These are phyloP conservation scores for Eleutherodactylus coqui DNA, from an alignment of 2,797 vertebrate genomes.

Conservation along the genomic window DNA sequence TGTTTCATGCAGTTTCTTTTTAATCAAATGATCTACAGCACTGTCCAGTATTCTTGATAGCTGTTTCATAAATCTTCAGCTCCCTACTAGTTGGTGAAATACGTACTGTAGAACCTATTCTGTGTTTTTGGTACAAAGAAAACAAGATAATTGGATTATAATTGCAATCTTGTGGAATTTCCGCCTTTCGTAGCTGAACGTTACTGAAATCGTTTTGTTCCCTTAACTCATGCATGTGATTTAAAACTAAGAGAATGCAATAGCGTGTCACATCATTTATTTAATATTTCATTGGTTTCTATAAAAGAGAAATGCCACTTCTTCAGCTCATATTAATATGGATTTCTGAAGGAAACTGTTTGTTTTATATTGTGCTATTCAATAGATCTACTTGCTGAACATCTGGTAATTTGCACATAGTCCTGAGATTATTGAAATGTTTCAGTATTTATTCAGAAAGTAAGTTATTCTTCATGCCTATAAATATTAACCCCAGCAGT, in stretches of 20 bases:
- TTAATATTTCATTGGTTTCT: slow-evolving; percentile 19
- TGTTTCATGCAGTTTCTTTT: no score
- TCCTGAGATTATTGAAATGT: slow-evolving; percentile 5
- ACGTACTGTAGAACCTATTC: neutral
- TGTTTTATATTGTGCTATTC: no score
- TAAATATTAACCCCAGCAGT: neutral
- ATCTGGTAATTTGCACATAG: slow-evolving; percentile 47
- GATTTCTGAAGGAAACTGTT: slow-evolving; percentile 7
- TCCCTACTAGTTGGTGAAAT: neutral
- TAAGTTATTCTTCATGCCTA: neutral
- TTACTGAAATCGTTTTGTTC: slow-evolving; percentile 29
- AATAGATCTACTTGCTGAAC: slow-evolving; percentile 12
- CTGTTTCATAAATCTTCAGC: no score
- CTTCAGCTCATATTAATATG: neutral
- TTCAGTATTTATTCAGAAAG: slow-evolving; percentile 12
- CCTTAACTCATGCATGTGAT: neutral
- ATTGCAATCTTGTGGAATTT: slow-evolving; percentile 47
- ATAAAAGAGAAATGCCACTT: slow-evolving; percentile 10
- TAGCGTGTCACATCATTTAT: slow-evolving; percentile 34
- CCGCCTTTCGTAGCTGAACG: slow-evolving; percentile 8
- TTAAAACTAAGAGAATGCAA: slow-evolving; percentile 24
- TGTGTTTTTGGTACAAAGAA: neutral
- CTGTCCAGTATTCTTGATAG: neutral
- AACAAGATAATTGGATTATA: slow-evolving; percentile 30
- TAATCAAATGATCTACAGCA: neutral